phyloP scores from a whole-genome alignment of 2,888 invertebrate species.

The Caenorhabditis angaria region DNA sequence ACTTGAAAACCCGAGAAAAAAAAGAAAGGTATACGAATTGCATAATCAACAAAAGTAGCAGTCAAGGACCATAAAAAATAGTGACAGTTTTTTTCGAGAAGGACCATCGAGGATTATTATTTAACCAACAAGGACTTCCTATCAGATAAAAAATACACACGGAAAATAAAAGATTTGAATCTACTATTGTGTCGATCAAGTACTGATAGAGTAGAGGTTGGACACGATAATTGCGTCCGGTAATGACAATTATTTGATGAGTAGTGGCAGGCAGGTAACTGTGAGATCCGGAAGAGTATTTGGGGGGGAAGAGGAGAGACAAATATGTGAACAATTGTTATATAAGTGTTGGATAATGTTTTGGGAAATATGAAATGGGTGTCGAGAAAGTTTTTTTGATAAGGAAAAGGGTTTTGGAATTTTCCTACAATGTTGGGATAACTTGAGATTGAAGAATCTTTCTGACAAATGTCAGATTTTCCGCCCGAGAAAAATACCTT shows the following conservation, averaged over 20 bases:
- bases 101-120: not conserved
- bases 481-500: no score
- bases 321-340: slow-evolving; percentile 2
- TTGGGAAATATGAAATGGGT: not conserved
- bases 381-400: not conserved
- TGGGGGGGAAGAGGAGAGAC: no score
- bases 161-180: not conserved
- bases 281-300: not conserved
- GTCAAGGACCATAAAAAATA: slow-evolving; percentile 1
- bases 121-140: not conserved
- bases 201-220: slow-evolving; percentile 1
- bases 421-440: no score
- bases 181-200: not conserved
- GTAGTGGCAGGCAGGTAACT: slow-evolving; percentile 4
- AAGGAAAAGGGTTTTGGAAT: not conserved
- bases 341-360: not conserved
- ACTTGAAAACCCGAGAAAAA: not conserved
- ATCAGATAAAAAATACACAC: slow-evolving; percentile 1
- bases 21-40: not conserved
- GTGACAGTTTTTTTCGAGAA: not conserved
- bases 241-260: slow-evolving; percentile 27
- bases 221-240: slow-evolving; percentile 42
- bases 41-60: not conserved
- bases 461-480: no score
- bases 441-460: no score